These are phyloP conservation scores for Sebastes minor DNA, from an alignment of 2,797 vertebrate genomes.

Conservation along the genomic window DNA sequence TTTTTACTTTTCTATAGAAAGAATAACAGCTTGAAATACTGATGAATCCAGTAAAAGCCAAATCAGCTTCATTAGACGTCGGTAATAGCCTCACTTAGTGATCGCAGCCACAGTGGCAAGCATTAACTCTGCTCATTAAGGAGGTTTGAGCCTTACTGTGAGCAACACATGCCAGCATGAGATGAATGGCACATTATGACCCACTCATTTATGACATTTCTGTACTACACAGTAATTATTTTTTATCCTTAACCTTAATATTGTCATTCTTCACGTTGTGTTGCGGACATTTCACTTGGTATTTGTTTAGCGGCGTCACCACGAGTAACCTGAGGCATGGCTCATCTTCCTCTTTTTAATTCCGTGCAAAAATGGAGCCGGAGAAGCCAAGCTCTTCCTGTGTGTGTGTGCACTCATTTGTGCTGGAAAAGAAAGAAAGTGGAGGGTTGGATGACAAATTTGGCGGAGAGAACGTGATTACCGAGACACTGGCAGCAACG, in stretches of 20 bases:
- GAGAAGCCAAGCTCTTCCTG: constrained; percentile 39
- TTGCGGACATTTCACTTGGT: background rate
- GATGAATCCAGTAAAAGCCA: constrained; percentile 43
- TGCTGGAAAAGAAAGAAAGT: constrained; percentile 48
- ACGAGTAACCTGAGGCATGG: background rate
- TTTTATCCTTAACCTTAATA: constrained; percentile 21
- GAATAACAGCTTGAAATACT: constrained; percentile 48
- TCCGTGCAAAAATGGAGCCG: constrained; percentile 23
- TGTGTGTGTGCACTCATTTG: constrained; percentile 49
- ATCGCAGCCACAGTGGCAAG: constrained; percentile 45
- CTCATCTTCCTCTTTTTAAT: background rate
- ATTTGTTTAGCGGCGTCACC: background rate
- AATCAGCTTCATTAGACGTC: constrained; percentile 55
- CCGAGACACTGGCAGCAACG: constrained; percentile 49
- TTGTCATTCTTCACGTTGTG: background rate
- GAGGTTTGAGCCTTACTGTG: constrained; percentile 47
- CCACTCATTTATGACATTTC: constrained; percentile 32
- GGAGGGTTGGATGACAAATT: constrained; percentile 64
- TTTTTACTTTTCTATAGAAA: constrained; percentile 47
- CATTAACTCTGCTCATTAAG: constrained; percentile 63
- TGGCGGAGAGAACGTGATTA: constrained; percentile 61
- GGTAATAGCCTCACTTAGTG: constrained; percentile 59
- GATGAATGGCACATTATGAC: constrained; percentile 44
- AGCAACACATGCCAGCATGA: constrained; percentile 45
- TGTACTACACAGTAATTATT: constrained; percentile 21